Evolutionary conservation across 2,797 vertebrate genomes (phyloP).

Genomic region (Rhyacichthys aspro): DNA sequence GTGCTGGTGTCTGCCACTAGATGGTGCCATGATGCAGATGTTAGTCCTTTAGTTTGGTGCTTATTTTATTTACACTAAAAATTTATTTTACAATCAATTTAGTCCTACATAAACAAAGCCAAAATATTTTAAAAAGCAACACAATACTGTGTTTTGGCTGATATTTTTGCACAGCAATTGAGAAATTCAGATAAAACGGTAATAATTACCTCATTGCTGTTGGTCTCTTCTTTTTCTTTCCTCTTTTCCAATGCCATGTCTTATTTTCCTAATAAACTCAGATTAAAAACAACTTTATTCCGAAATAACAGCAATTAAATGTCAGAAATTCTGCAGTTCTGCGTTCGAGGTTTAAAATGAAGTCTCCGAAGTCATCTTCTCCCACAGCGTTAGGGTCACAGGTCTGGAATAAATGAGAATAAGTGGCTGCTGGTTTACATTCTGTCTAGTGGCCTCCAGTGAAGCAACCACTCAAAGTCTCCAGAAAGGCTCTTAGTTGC

Average conservation of each 20-base stretch:
- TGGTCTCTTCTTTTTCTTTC: slow-evolving; percentile 10
- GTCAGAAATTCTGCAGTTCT: no score
- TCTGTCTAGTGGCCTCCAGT: slow-evolving; percentile 13
- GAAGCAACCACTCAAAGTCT: no score
- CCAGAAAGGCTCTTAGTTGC: slow-evolving; percentile 12
- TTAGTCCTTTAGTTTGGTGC: no score
- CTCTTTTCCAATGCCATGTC: slow-evolving; percentile 26
- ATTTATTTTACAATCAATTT: neutral
- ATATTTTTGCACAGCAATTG: no score
- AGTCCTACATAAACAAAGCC: no score
- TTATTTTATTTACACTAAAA: neutral
- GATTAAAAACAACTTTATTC: neutral
- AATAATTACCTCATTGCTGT: slow-evolving; percentile 35
- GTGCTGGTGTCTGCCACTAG: slow-evolving; percentile 31
- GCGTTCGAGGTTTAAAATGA: no score
- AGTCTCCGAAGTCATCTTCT: neutral
- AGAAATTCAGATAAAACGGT: no score
- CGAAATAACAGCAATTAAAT: no score
- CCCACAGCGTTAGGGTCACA: slow-evolving; percentile 14
- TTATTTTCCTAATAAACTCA: neutral
- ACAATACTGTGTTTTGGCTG: neutral
- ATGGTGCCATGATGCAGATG: slow-evolving; percentile 19
- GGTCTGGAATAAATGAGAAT: slow-evolving; percentile 43
- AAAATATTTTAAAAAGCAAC: neutral
- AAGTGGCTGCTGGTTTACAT: slow-evolving; percentile 22